Conservation (phyloP, 2,888 invertebrate genomes). For the Abscondita cerata region DNA sequence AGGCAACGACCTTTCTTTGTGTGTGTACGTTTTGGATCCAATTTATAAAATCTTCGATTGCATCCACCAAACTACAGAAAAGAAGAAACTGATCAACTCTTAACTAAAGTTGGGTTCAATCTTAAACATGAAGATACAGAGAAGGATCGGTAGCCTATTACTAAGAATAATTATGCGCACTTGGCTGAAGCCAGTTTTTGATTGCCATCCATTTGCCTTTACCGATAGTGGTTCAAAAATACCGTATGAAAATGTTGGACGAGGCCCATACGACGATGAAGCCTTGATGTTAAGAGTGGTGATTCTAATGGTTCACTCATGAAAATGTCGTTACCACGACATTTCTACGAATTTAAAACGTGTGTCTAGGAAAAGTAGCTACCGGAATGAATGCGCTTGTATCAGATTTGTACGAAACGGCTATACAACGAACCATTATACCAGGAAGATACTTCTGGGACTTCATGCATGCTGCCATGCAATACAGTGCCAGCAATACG, state of each 20-base stretch:
- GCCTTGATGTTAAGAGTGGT: slow-evolving; percentile 89
- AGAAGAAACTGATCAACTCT: slow-evolving; percentile 87
- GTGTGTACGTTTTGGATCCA: slow-evolving; percentile 98
- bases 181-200: slow-evolving; percentile 99
- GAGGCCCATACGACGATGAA: slow-evolving; percentile 79
- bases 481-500: no score
- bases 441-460: no score
- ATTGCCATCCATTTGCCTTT: slow-evolving; percentile 99
- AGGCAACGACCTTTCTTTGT: slow-evolving; percentile 97
- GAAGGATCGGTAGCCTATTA: slow-evolving; percentile 93
- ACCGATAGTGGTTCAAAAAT: slow-evolving; percentile 98
- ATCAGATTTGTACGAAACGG: slow-evolving; percentile 98
- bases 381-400: slow-evolving; percentile 96
- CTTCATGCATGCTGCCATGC: no score
- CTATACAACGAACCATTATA: slow-evolving; percentile 99
- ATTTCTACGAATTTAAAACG: slow-evolving; percentile 99
- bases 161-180: slow-evolving; percentile 98
- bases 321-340: slow-evolving; percentile 99
- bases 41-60: slow-evolving; percentile 93
- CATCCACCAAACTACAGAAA: slow-evolving; percentile 76
- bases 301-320: slow-evolving; percentile 97
- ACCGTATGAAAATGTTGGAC: slow-evolving; percentile 99
- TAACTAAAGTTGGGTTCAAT: slow-evolving; percentile 90
- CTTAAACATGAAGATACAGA: slow-evolving; percentile 95
- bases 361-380: slow-evolving; percentile 92